Conservation (phyloP, 2,797 vertebrate genomes). For the Parotocinclus haroldoi region DNA sequence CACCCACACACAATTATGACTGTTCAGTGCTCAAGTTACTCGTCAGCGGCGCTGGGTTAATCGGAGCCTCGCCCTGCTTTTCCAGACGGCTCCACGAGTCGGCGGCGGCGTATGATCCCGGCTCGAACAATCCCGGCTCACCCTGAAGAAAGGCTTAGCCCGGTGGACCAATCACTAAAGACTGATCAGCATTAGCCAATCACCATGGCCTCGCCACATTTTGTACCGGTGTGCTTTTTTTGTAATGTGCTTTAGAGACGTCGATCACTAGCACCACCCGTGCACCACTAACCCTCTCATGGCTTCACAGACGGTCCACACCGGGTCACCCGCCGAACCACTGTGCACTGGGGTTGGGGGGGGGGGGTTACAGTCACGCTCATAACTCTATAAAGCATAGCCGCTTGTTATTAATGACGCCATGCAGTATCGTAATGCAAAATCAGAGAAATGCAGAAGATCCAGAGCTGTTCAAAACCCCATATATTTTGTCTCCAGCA, state of each 20-base stretch:
- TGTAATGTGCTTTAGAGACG: background rate
- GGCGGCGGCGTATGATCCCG: slow-evolving; percentile 61
- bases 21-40: background rate
- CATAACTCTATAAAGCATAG: too few relatives aligned
- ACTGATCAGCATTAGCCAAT: slow-evolving; percentile 52
- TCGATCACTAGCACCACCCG: background rate
- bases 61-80: slow-evolving; percentile 35
- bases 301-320: background rate
- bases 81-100: slow-evolving; percentile 85
- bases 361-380: too few relatives aligned
- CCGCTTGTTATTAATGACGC: too few relatives aligned
- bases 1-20: background rate
- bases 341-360: too few relatives aligned
- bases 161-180: slow-evolving; percentile 12
- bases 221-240: slow-evolving; percentile 3
- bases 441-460: too few relatives aligned
- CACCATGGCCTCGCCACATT: slow-evolving; percentile 47
- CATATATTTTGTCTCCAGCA: too few relatives aligned
- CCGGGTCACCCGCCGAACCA: too few relatives aligned
- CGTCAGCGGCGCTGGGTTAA: too few relatives aligned
- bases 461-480: too few relatives aligned
- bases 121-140: slow-evolving; percentile 28
- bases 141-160: slow-evolving; percentile 15
- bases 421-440: too few relatives aligned
- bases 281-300: background rate